Base-by-base conservation (phyloP, 1,140 invertebrate species). In the Cyclina sinensis region DNA sequence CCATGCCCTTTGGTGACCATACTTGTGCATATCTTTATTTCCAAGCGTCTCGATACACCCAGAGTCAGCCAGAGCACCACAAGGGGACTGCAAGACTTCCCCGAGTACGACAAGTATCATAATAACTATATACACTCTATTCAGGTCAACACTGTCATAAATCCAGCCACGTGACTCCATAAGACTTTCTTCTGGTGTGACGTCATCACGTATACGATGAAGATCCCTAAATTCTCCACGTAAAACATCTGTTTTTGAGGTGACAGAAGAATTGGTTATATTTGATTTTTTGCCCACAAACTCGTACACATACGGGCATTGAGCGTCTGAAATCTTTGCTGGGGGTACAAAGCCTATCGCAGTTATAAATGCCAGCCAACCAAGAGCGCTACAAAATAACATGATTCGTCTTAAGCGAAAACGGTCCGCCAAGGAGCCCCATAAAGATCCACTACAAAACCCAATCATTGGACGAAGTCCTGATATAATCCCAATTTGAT, bases 111-210 rank as follows among this genome's bases (percentile, higher is more conserved):
- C 78, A 21, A 88, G 79, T 18, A 80, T 32, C 46, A 88, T 82
- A 3, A 88, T 88, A 0, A 37, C 73, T 7, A 74, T 43, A 37
- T 51, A 83, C 21, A 76, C 48, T 18, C 65, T 59, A 4, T 39
- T 2, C 3, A 88, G 78, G 35, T 68, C 65, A 48, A 11, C 14
- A 21, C 18, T 24, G 27, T 82, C 78, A 43, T 74, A 88, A 21
- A 82, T 81, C 86, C 86, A 88, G 27, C 86, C 86, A 32, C 86
- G 86, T 57, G 79, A 82, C 70, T 88, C 86, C 78, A 82, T 32
- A 14, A 88, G 68, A 76, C 78, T 88, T 30, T 82, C 80, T 16
- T 73, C 78, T 24, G 86, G 62, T 12, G 78, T 51, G 16, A 83
- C 48, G 43, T 82, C 78, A 12, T 48, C 46, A 24, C 35, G 35